Evolutionary conservation across 2,888 invertebrate species (phyloP), one percentile per base, ranked within the genome.

Genomic region (Ophraella communa): DNA sequence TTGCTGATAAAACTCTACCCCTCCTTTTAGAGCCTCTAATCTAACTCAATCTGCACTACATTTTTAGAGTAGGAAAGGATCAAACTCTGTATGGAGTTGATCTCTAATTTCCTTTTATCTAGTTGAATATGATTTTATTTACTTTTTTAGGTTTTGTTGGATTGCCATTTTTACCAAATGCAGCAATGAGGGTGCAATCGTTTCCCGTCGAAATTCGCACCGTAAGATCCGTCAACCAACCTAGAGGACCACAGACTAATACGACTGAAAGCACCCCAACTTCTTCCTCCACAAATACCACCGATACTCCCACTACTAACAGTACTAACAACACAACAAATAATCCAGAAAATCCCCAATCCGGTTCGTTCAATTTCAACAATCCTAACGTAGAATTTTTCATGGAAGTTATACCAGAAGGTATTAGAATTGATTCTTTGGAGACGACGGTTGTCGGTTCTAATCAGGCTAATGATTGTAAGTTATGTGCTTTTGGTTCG

Each of bases 331-430:
- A 33, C 20, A 33, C 69, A 4, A 44, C 57, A 4, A 42, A 23
- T 2, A 21, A 53, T n/a, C 47, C 58, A 35, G 53, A 55, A 18
- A 55, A 52, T 30, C 61, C 52, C 10, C 56, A 60, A 14, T 66
- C 62, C 11, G 65, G 54, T 20, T 58, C 66, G 11, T 73, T 74
- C 64, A 75, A 75, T 59, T 70, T 75, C 49, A 78, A 77, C 65
- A 80, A 81, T 74, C 79, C 80, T 2, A 85, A 86, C 74, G 83
- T 87, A 62, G 86, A 87, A 72, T 85, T 89, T 66, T 84, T 88
- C 72, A 87, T 89, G 87, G 88, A 85, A 75, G 83, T 85, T 57
- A 84, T 82, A 47, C 84, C 85, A 18, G 84, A 84, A 75, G 81
- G 82, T 77, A 73, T 80, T 63, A 80, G 79, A 57, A 79, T 80